phyloP scores from a whole-genome alignment of 2,113 vertebrate species.

The Promerops cafer region DNA sequence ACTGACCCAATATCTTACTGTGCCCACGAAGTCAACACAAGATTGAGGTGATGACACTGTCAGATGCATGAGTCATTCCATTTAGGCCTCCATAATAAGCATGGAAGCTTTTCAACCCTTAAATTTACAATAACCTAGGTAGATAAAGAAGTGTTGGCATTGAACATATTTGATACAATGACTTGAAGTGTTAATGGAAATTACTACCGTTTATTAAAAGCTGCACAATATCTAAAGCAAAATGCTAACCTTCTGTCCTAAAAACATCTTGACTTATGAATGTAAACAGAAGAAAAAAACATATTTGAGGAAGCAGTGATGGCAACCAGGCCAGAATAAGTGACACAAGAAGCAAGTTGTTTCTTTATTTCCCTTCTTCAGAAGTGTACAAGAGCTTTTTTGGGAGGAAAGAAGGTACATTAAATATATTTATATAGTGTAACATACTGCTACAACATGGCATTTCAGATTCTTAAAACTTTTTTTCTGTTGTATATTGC shows the following conservation, averaged over 20 bases:
- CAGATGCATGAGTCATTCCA: background rate
- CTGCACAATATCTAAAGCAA: background rate
- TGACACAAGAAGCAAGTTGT: background rate
- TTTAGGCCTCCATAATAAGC: background rate
- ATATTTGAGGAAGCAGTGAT: background rate
- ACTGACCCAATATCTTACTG: background rate
- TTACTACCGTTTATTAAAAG: background rate
- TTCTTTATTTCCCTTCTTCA: background rate
- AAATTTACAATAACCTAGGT: background rate
- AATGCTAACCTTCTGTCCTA: background rate
- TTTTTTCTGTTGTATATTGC: background rate
- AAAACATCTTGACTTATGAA: background rate
- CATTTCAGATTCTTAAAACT: background rate
- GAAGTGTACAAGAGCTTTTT: background rate
- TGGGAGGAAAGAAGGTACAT: rapidly evolving
- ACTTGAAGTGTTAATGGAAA: background rate
- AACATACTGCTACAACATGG: background rate
- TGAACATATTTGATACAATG: background rate
- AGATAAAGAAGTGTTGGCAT: background rate
- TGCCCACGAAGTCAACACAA: background rate
- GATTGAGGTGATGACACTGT: background rate
- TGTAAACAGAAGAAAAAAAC: background rate
- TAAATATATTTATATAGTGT: background rate
- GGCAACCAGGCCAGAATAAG: background rate
- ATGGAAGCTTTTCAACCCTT: background rate